phyloP scores from a whole-genome alignment of 1,140 invertebrate species.

The Pseudomyrmex cubaensis region DNA sequence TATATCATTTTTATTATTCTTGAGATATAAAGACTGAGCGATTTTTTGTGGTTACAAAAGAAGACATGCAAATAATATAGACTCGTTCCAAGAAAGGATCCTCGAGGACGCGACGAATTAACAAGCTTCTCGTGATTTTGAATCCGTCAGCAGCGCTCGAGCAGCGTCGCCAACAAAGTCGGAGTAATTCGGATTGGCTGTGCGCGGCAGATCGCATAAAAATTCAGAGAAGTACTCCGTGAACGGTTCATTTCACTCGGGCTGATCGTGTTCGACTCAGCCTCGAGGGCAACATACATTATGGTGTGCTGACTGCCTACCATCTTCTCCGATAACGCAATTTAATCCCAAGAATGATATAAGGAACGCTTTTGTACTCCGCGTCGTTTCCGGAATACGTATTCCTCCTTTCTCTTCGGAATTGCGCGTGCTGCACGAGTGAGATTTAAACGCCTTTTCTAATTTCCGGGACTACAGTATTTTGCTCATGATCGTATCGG shows the following conservation, averaged over 20 bases:
- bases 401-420: constrained; percentile 12
- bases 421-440: constrained; percentile 33
- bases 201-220: constrained; percentile 51
- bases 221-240: constrained; percentile 56
- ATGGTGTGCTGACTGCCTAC: constrained; percentile 54
- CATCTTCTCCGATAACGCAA: constrained; percentile 60
- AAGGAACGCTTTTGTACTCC: constrained; percentile 35
- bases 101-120: constrained; percentile 37
- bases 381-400: constrained; percentile 31
- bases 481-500: constrained; percentile 18
- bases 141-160: constrained; percentile 34
- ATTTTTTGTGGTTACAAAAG: too few relatives aligned
- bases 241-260: constrained; percentile 62
- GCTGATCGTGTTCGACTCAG: constrained; percentile 59
- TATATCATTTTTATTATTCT: too few relatives aligned
- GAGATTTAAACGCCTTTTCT: constrained; percentile 55
- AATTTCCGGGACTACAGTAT: constrained; percentile 30
- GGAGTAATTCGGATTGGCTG: constrained; percentile 52
- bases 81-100: constrained; percentile 10
- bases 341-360: constrained; percentile 60
- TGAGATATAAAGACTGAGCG: too few relatives aligned
- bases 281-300: constrained; percentile 64
- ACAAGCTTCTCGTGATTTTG: constrained; percentile 47
- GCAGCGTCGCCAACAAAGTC: constrained; percentile 57
- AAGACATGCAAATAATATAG: background rate